Conservation (phyloP, 2,113 vertebrate genomes). For the Anseranas semipalmata region DNA sequence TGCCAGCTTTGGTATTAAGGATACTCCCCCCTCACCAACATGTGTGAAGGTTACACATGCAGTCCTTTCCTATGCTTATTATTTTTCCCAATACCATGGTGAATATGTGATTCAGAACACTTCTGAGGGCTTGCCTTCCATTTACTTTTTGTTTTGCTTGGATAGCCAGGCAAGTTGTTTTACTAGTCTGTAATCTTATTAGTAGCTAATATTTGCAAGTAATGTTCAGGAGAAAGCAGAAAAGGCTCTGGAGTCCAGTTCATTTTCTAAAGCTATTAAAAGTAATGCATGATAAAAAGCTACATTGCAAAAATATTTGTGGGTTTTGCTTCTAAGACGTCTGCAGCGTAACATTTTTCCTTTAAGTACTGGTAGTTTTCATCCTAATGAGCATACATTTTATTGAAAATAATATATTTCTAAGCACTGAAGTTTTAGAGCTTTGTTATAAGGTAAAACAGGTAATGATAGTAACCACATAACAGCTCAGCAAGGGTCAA, state of each 20-base stretch:
- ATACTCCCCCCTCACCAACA: neutral
- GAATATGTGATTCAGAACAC: neutral
- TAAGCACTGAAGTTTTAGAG: neutral
- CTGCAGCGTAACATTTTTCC: neutral
- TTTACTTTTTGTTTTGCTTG: constrained; percentile 26
- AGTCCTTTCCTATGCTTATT: neutral
- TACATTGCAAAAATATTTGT: neutral
- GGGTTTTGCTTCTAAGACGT: neutral
- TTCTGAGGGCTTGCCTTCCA: constrained; percentile 26
- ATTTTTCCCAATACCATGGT: neutral
- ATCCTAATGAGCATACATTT: neutral
- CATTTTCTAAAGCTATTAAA: neutral
- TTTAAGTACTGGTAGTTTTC: neutral
- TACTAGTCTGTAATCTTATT: constrained; percentile 10
- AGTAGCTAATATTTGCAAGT: constrained; percentile 26
- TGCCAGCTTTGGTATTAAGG: neutral
- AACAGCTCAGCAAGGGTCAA: neutral
- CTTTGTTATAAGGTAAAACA: neutral
- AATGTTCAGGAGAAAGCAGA: neutral
- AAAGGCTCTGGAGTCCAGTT: neutral
- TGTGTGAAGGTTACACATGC: accelerated
- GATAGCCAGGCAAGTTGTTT: neutral
- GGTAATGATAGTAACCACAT: neutral
- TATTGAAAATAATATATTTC: neutral
- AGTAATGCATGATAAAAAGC: constrained; percentile 4